Base-by-base conservation (phyloP, 2,113 vertebrate genomes). In the Mungos mungo region DNA sequence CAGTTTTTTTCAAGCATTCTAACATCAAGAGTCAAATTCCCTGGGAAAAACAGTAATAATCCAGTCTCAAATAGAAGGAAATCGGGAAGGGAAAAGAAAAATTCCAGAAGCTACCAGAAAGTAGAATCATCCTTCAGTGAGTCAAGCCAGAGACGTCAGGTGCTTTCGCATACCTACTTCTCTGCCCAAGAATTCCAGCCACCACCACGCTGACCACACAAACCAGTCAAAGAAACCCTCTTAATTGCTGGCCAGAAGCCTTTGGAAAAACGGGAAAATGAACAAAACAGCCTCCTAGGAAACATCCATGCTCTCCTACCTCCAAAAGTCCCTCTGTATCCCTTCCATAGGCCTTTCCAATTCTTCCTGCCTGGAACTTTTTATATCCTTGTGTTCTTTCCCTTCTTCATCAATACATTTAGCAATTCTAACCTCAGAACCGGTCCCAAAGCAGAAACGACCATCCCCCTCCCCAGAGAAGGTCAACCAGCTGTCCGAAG, bases 151-250 rank as follows among this genome's bases (percentile, higher is more conserved):
- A 91, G 57, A 14, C 2, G 63, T 47, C 79, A 91, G 63, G 38
- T 54, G 50, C 86, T 93, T 57, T 63, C 0, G 1, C 52, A 63
- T 5, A 63, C n/a, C 94, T 38, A 79, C 27, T 33, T 93, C 63
- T 95, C 86, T 74, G 57, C 65, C 82, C 81, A 86, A 80, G 79
- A 93, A 96, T 69, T 19, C 86, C n/a, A 91, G 87, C 57, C 45
- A 94, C 38, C 63, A 76, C 45, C 86, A 93, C 83, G 45, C 8
- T 69, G 72, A 95, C 68, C 90, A 80, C 41, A 94, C 29, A 80
- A 95, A 95, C 54, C 14, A 4, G n/a, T 45, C 79, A 72, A 94
- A 96, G 8, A 57, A 12, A 94, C 52, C 35, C 82, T 96, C 90
- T 76, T 93, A 74, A 82, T 16, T 90, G 47, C 25, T 57, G 9